These are phyloP conservation scores for Brienomyrus brachyistius DNA, from an alignment of 2,113 vertebrate species.

Conservation along the genomic window DNA sequence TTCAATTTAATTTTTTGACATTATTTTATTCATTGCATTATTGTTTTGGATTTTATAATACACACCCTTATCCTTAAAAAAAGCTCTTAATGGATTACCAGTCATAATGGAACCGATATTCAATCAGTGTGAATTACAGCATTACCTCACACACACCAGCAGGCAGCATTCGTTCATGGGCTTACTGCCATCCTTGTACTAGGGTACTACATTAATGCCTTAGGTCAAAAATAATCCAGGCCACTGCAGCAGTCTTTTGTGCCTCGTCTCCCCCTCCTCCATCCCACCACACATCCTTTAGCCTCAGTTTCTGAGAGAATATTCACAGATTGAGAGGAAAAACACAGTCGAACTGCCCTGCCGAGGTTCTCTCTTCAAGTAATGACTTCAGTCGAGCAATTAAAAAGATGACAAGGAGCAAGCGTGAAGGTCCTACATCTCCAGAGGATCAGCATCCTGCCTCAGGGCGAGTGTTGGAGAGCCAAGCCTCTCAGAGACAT, in stretches of 20 bases:
- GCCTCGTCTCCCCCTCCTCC: neutral
- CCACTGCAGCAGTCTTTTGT: neutral
- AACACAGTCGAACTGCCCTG: neutral
- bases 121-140: neutral
- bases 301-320: neutral
- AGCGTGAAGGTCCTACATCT: neutral
- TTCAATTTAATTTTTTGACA: no score
- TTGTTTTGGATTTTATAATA: no score
- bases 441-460: neutral
- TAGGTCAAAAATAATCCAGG: conserved; percentile 10
- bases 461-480: neutral
- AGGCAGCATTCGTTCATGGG: neutral
- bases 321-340: neutral
- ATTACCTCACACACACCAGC: neutral
- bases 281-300: neutral
- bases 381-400: neutral
- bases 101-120: neutral
- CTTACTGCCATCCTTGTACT: neutral
- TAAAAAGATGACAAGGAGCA: neutral
- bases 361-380: neutral
- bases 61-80: no score
- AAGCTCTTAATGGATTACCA: neutral
- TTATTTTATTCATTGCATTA: no score
- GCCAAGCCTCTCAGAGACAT: neutral
- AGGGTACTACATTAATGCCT: neutral